Evolutionary conservation across 2,113 vertebrate species (phyloP).

Genomic region (Amphilophus citrinellus): DNA sequence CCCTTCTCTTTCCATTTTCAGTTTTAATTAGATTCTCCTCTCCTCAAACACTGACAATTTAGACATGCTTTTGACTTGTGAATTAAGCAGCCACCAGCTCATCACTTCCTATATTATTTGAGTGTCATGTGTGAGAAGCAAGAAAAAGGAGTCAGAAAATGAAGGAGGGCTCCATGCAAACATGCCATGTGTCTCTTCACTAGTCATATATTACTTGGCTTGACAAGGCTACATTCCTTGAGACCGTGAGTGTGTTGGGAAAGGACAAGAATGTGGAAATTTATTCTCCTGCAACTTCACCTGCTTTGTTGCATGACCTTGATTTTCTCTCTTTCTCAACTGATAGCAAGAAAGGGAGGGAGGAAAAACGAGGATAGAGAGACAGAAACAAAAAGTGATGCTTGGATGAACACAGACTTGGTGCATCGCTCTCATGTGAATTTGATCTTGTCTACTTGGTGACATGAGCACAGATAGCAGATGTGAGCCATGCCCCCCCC

Average conservation of each 20-base stretch:
- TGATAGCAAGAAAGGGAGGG: conserved; percentile 10
- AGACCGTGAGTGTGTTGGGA: conserved; percentile 61
- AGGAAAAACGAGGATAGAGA: not conserved
- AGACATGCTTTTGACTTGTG: conserved; percentile 58
- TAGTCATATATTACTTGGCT: conserved; percentile 55
- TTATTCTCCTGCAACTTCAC: conserved; percentile 65
- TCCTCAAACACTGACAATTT: conserved; percentile 60
- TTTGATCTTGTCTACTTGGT: conserved; percentile 43
- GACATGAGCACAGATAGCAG: conserved; percentile 43
- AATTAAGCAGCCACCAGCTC: conserved; percentile 36
- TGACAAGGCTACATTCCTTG: conserved; percentile 69
- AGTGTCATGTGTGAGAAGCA: not conserved
- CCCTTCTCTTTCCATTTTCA: conserved; percentile 59
- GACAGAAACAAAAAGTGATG: conserved; percentile 42
- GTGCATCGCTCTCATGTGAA: conserved; percentile 51
- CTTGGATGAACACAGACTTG: conserved; percentile 53
- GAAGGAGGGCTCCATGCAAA: conserved; percentile 36
- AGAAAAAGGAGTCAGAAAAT: not conserved
- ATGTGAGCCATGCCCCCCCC: conserved; percentile 33
- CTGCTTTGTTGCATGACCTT: conserved; percentile 68
- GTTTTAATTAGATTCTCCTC: conserved; percentile 74
- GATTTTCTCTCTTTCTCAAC: conserved; percentile 52
- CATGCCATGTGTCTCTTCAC: conserved; percentile 56
- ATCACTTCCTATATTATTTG: conserved; percentile 30
- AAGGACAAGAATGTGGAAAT: conserved; percentile 71